These are phyloP conservation scores for Pteropus alecto DNA, from an alignment of 2,113 vertebrate species.

Conservation along the genomic window DNA sequence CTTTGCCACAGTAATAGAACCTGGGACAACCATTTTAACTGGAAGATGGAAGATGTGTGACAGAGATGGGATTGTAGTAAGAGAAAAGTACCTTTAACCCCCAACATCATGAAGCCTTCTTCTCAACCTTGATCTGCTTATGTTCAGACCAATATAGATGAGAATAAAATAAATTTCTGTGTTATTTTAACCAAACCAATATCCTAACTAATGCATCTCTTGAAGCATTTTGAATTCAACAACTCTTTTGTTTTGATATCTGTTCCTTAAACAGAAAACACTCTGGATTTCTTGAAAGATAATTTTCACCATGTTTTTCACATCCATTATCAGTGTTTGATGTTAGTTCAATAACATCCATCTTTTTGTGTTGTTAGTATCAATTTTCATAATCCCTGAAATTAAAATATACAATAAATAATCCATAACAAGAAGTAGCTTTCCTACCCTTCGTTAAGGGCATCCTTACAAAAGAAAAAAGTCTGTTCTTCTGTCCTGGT, in stretches of 20 bases:
- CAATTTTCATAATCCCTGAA: background rate
- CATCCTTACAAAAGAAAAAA: background rate
- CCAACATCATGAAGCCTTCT: background rate
- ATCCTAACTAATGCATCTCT: background rate
- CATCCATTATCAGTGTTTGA: background rate
- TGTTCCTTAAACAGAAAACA: background rate
- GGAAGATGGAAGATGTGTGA: background rate
- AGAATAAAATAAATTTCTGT: background rate
- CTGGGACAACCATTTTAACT: background rate
- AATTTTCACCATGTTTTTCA: background rate
- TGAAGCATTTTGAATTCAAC: background rate
- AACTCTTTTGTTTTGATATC: background rate
- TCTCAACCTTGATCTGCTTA: background rate
- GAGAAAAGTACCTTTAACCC: background rate
- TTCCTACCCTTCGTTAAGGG: background rate
- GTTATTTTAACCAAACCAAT: background rate
- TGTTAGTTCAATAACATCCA: background rate
- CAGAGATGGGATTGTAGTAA: background rate
- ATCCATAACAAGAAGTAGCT: background rate
- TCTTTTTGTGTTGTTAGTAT: background rate
- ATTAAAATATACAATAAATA: background rate
- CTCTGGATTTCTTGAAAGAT: background rate
- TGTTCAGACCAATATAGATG: background rate
- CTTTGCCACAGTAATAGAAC: background rate
- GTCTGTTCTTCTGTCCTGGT: background rate